These are phyloP conservation scores for Cenopis cana DNA, from an alignment of 2,888 invertebrate species.

Conservation along the genomic window DNA sequence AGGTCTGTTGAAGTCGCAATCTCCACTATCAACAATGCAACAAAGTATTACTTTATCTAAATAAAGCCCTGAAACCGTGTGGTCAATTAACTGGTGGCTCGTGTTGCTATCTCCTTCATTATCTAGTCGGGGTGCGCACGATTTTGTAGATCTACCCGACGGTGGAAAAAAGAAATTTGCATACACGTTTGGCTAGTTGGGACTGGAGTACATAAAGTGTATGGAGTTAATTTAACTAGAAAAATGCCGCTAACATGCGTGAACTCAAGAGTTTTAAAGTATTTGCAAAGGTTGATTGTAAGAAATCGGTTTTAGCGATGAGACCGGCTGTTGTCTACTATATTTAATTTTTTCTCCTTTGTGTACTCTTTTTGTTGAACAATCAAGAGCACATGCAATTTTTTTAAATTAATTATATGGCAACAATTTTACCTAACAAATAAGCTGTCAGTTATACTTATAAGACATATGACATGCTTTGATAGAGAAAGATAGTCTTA, in stretches of 20 bases:
- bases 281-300: too few species aligned
- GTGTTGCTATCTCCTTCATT: constrained; percentile 42
- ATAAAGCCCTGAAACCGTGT: constrained; percentile 15
- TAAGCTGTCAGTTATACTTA: too few species aligned
- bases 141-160: constrained; percentile 43
- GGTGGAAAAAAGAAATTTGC: constrained; percentile 43
- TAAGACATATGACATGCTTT: too few species aligned
- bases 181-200: constrained; percentile 25
- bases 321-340: too few species aligned
- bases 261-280: too few species aligned
- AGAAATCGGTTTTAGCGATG: too few species aligned
- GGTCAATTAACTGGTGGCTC: constrained; percentile 39
- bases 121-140: constrained; percentile 45
- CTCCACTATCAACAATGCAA: constrained; percentile 12
- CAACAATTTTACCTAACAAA: too few species aligned
- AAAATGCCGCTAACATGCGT: background rate
- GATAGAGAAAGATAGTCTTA: too few species aligned
- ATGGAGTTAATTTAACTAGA: background rate
- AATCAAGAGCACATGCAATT: too few species aligned
- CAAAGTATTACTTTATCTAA: constrained; percentile 14
- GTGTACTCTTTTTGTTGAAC: too few species aligned
- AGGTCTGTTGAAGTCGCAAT: constrained; percentile 15
- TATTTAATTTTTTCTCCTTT: too few species aligned
- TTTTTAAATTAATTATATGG: too few species aligned
- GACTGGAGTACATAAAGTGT: background rate